phyloP scores from a whole-genome alignment of 1,140 invertebrate genomes.

The Physella acuta region DNA sequence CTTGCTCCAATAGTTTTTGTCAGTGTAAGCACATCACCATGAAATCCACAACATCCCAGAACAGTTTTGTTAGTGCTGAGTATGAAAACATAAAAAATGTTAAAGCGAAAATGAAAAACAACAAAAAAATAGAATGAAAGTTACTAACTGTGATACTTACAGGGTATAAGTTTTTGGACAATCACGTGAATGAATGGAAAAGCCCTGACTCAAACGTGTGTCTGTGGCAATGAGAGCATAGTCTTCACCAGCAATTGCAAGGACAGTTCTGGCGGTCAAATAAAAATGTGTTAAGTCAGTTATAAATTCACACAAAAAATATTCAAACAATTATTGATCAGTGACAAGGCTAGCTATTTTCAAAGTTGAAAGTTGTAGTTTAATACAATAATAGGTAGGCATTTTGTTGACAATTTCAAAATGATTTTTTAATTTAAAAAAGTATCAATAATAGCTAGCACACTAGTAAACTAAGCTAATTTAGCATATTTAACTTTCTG shows the following conservation, averaged over 20 bases:
- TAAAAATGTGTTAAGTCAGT: too few relatives aligned
- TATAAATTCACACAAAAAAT: too few relatives aligned
- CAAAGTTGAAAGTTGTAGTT: too few relatives aligned
- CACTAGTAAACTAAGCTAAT: too few relatives aligned
- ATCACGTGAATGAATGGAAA: constrained; percentile 67
- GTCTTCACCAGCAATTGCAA: constrained; percentile 88
- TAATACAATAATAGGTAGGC: too few relatives aligned
- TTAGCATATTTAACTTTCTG: too few relatives aligned
- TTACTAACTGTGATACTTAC: constrained; percentile 1
- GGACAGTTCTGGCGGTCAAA: constrained; percentile 59
- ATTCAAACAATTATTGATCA: too few relatives aligned
- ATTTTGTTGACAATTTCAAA: too few relatives aligned
- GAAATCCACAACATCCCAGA: constrained; percentile 88
- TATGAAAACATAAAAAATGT: neutral
- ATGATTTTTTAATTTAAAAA: too few relatives aligned
- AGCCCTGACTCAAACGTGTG: constrained; percentile 88
- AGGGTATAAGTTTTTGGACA: constrained; percentile 16
- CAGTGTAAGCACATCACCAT: constrained; percentile 95
- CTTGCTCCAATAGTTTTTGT: constrained; percentile 82
- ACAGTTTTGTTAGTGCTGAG: constrained; percentile 76
- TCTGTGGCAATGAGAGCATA: constrained; percentile 87
- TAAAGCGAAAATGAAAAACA: neutral
- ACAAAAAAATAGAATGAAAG: neutral
- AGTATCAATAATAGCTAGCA: too few relatives aligned
- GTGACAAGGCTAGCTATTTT: too few relatives aligned